These are phyloP conservation scores for Elaphurus davidianus DNA, from an alignment of 2,113 vertebrate genomes.

Conservation along the genomic window DNA sequence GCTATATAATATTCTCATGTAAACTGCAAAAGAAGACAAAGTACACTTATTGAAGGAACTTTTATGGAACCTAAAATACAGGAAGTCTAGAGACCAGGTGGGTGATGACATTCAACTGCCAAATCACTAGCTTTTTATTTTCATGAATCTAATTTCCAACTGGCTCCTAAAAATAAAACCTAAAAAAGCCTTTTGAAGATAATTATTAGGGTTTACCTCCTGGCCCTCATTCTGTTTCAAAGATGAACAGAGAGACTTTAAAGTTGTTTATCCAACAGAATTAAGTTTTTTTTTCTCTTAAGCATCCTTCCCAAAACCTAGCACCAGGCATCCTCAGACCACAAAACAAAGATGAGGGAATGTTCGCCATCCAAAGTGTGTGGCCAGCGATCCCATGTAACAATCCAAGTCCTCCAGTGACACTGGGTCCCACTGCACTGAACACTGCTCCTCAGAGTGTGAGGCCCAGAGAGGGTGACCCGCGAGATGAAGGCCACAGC, in stretches of 20 bases:
- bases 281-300: background rate
- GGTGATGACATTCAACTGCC: background rate
- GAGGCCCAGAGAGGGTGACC: background rate
- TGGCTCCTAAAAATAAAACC: background rate
- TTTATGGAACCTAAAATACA: background rate
- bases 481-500: fast-evolving
- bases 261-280: slow-evolving; percentile 27
- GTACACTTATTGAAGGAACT: background rate
- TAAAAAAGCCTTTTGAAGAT: background rate
- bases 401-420: background rate
- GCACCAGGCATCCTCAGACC: background rate
- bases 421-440: background rate
- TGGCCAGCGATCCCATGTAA: background rate
- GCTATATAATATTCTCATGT: background rate
- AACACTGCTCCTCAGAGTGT: background rate
- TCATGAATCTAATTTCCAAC: slow-evolving; percentile 9
- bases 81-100: background rate
- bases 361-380: background rate
- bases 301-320: background rate
- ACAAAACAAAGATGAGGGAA: background rate
- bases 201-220: background rate
- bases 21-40: background rate
- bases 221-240: background rate
- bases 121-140: slow-evolving; percentile 1
- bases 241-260: background rate